Percentiles rank a stretch among this genome's conserved stretches.
Conservation (phyloP, 2,888 invertebrate genomes). For the Drosophila algonquin region DNA sequence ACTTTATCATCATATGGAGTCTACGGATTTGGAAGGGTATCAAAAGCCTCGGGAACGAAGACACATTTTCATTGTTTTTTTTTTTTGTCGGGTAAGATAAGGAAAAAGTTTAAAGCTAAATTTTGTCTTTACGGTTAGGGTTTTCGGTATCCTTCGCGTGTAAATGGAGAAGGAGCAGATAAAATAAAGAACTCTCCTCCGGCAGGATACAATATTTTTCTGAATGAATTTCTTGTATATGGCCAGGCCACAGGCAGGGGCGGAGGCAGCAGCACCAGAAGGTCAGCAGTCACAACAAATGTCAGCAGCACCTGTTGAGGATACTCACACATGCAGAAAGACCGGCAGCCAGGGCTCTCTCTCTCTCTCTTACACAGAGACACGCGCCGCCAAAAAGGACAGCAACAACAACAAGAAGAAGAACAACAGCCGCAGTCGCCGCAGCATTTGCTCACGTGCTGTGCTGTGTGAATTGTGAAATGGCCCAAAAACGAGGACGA, state of each 20-base stretch:
- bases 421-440: slow-evolving; percentile 24
- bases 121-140: not conserved
- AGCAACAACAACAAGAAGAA: slow-evolving; percentile 39
- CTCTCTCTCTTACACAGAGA: slow-evolving; percentile 49
- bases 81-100: too few relatives aligned
- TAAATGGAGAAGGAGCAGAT: not conserved
- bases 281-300: slow-evolving; percentile 56
- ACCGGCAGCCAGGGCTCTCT: slow-evolving; percentile 11
- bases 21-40: too few relatives aligned
- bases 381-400: slow-evolving; percentile 73
- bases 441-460: slow-evolving; percentile 50
- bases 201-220: slow-evolving; percentile 2
- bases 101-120: not conserved
- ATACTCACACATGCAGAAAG: slow-evolving; percentile 30
- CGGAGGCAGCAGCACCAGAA: not conserved
- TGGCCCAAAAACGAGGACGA: slow-evolving; percentile 8
- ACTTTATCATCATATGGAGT: too few relatives aligned
- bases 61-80: too few relatives aligned
- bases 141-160: not conserved
- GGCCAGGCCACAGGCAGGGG: slow-evolving; percentile 48
- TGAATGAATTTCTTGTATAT: slow-evolving; percentile 50
- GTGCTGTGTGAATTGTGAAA: not conserved
- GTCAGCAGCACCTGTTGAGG: slow-evolving; percentile 72
- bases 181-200: not conserved
- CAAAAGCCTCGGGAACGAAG: too few relatives aligned